Base-by-base conservation (phyloP, 2,113 vertebrate species). In the Eretmochelys imbricata region DNA sequence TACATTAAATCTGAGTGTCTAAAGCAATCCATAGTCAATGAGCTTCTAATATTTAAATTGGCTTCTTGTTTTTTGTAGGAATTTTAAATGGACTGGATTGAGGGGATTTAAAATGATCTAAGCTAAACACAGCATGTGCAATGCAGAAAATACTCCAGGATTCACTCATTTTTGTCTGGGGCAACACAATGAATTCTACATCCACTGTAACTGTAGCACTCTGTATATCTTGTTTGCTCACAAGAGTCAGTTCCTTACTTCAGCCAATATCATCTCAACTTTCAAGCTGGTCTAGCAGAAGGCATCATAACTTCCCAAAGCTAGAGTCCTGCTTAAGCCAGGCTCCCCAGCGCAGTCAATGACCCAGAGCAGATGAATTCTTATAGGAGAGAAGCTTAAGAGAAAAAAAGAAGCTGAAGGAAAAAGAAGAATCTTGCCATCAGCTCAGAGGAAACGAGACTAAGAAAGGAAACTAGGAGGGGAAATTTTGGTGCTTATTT, bases 401-500 rank as follows among this genome's bases (percentile, higher is more conserved):
- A 50, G 24, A 72, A 72, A 72, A 72, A 38, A 72, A 50, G 49
- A 50, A 49, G 46, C 78, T 5, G 25, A 50, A 50, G 78, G 78
- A 80, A 65, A 89, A 91, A 97, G 88, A 81, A 95, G 89, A 93
- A 82, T 54, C 84, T 87, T 94, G 90, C 96, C 93, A 95, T 94
- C 96, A 98, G 91, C 94, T 97, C 86, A 94, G 92, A 87, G 96
- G 96, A 97, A 97, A 94, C 89, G 91, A 94, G 93, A 94, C 91
- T 94, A 94, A 96, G 93, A 96, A 88, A 97, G 78, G 97, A 89
- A 95, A 88, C 42, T 42, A 94, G 95, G 97, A 97, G 94, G 96
- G 97, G 96, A 97, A 97, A 97, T 96, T 97, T 97, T 35, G 20
- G 42, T 92, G 80, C 93, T 93, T 98, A 97, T 98, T 98, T 97